A percentile compares a stretch with the other conserved stretches of the same genome.
Evolutionary conservation across 2,797 vertebrate species (phyloP).

Genomic region (Melanotaenia nigrans): DNA sequence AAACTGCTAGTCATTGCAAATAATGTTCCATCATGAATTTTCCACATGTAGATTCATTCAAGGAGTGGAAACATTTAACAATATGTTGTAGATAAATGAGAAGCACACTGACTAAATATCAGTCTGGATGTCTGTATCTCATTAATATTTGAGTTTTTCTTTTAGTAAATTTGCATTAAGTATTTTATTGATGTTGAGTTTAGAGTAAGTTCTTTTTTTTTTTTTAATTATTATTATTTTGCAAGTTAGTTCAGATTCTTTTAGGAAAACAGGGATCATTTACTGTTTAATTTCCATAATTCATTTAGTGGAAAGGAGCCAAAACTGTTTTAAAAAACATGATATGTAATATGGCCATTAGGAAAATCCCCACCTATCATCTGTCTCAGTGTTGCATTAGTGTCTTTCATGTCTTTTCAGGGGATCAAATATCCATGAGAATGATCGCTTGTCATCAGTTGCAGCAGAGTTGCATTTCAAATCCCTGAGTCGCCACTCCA

Average conservation of each 20-base stretch:
- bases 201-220: too few species aligned
- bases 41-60: too few species aligned
- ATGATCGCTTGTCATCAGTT: conserved; percentile 93
- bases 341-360: neutral
- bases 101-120: too few species aligned
- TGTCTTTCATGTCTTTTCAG: conserved; percentile 72
- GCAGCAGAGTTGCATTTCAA: conserved; percentile 94
- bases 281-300: neutral
- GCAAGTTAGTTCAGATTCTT: too few species aligned
- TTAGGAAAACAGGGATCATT: too few species aligned
- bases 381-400: conserved; percentile 19
- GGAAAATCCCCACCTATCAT: neutral
- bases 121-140: too few species aligned
- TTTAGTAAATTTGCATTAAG: neutral
- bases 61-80: too few species aligned
- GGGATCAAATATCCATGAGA: conserved; percentile 93
- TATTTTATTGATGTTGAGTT: too few species aligned
- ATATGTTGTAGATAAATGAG: too few species aligned
- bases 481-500: conserved; percentile 97
- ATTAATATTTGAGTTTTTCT: neutral
- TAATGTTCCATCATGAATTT: too few species aligned
- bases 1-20: too few species aligned
- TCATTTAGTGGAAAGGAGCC: conserved; percentile 3
- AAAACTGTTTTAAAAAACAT: conserved; percentile 1
- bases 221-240: too few species aligned